Base-by-base conservation (phyloP, 2,797 vertebrate species). In the Benthosema pterotum region DNA sequence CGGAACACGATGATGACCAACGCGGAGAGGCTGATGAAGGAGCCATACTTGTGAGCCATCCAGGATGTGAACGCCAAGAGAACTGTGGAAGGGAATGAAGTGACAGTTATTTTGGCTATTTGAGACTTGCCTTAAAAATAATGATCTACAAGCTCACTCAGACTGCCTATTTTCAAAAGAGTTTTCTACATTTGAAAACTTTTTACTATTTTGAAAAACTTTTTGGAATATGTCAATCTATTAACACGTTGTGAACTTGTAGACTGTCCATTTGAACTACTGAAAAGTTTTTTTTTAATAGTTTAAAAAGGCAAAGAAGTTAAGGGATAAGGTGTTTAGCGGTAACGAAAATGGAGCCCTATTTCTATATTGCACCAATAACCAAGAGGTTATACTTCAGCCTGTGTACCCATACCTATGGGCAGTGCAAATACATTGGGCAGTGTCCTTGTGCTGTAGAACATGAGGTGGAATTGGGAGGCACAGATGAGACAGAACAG, bases 391-490 rank as follows among this genome's bases (percentile, higher is more conserved):
- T 6, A 46, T 4, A 25, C 22, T 25, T 25, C 22, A 25, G 45
- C 7, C 45, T 46, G n/a, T 46, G 45, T 38, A 11, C 22, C 28
- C 32, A 38, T 88, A 99, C 98, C 97, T 77, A 97, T 25, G 1
- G 96, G 95, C 62, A 99, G 87, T 0, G 95, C 98, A 69, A 99
- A 94, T 18, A 95, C 85, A 49, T 99, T 99, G 19, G 98, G 98
- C 2, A 99, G 95, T 0, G 95, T 96, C 75, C 97, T 92, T 0
- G 95, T 95, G 87, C 96, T 96, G 89, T 99, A 99, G 86, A 98
- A 99, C 97, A 99, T 97, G 9, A 99, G 86, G 71, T 99, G 98
- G 83, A 99, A 99, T 87, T 99, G 98, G 1, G 95, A 93, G 1
- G 91, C 92, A 2, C 95, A 96, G 19, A 88, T 94, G 67, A 97